Evolutionary conservation across 2,797 vertebrate genomes (phyloP).

Genomic region (Bradypodion ventrale): DNA sequence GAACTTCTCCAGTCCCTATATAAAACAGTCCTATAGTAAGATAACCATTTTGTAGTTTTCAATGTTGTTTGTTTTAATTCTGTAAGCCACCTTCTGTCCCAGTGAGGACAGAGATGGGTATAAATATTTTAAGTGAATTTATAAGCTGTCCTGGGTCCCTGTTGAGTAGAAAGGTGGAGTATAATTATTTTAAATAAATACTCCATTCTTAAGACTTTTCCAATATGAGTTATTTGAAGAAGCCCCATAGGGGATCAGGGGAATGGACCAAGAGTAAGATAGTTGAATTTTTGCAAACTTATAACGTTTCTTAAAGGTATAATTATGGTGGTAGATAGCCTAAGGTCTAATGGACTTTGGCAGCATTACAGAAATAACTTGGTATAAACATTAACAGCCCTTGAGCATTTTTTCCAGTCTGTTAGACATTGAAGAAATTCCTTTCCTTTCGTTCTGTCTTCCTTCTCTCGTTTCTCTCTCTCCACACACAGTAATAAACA

Average conservation of each 20-base stretch:
- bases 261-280: not conserved
- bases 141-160: too few relatives aligned
- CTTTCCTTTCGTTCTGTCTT: not conserved
- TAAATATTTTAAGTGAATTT: too few relatives aligned
- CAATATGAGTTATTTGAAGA: not conserved
- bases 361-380: conserved; percentile 13
- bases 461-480: not conserved
- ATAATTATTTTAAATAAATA: not conserved
- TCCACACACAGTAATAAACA: not conserved
- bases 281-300: conserved; percentile 19
- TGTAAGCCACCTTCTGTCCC: too few relatives aligned
- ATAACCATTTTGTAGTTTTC: too few relatives aligned
- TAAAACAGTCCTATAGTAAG: too few relatives aligned
- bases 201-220: not conserved
- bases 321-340: conserved; percentile 16
- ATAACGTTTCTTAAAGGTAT: conserved; percentile 15
- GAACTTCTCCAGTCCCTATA: too few relatives aligned
- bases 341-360: conserved; percentile 8
- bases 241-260: not conserved
- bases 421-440: conserved; percentile 14
- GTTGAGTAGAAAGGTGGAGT: too few relatives aligned
- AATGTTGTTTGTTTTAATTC: too few relatives aligned
- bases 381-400: not conserved
- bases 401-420: conserved; percentile 24
- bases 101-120: too few relatives aligned